These are phyloP conservation scores for Nasonia giraulti DNA, from an alignment of 1,140 invertebrate species.

Conservation along the genomic window DNA sequence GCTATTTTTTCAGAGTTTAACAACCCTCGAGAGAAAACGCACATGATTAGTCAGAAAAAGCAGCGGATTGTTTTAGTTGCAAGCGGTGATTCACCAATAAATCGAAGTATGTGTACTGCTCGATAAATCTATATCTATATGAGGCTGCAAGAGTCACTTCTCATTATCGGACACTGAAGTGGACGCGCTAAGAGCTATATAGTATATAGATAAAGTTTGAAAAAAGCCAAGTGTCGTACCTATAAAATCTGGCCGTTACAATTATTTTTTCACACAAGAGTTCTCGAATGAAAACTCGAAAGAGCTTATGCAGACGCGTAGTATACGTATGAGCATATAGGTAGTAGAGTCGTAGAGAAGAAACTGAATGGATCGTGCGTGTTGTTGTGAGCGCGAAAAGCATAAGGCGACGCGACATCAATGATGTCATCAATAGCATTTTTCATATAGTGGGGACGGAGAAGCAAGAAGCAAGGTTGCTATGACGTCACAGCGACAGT, in stretches of 20 bases:
- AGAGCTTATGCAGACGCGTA: not conserved
- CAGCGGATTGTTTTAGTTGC: not conserved
- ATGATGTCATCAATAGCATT: slow-evolving; percentile 33
- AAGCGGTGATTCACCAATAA: not conserved
- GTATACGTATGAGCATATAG: not conserved
- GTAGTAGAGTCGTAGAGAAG: not conserved
- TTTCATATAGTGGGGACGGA: not conserved
- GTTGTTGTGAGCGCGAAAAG: not conserved
- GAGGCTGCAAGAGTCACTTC: not conserved
- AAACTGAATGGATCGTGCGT: not conserved
- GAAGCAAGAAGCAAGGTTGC: not conserved
- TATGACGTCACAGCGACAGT: slow-evolving; percentile 13
- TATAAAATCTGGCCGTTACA: not conserved
- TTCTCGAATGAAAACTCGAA: not conserved
- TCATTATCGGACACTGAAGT: too few relatives aligned
- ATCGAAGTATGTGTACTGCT: not conserved
- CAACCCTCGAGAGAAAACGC: not conserved
- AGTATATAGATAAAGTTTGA: not conserved
- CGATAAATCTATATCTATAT: not conserved
- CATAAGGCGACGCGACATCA: not conserved
- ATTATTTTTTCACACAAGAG: not conserved
- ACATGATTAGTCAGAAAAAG: not conserved
- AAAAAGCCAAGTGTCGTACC: not conserved
- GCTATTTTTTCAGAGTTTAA: not conserved
- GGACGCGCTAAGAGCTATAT: not conserved